These are phyloP conservation scores for Pelodytes ibericus DNA, from an alignment of 2,797 vertebrate genomes.

Conservation along the genomic window DNA sequence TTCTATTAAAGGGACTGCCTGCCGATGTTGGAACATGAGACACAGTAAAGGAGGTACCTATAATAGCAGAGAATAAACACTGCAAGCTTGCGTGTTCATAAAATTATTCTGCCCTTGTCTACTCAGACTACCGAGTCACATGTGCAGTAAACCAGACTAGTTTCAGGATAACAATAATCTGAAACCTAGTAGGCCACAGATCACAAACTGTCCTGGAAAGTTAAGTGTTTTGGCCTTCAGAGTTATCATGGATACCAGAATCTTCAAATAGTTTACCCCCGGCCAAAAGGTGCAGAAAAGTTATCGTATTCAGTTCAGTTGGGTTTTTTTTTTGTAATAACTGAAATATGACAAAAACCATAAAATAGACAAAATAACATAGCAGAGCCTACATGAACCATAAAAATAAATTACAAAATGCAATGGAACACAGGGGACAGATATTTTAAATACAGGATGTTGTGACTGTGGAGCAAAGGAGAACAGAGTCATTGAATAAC, in stretches of 20 bases:
- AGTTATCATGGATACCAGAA: too few relatives aligned
- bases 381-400: background rate
- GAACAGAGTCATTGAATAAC: slow-evolving; percentile 32
- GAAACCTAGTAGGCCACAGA: background rate
- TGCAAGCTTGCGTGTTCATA: too few relatives aligned
- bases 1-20: too few relatives aligned
- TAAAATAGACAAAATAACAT: background rate
- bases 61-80: too few relatives aligned
- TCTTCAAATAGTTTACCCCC: background rate
- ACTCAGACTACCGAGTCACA: too few relatives aligned
- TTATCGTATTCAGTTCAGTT: background rate
- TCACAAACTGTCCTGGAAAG: too few relatives aligned
- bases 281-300: background rate
- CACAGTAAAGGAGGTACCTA: too few relatives aligned
- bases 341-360: background rate
- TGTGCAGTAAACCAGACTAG: too few relatives aligned
- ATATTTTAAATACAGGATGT: slow-evolving; percentile 41
- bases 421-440: slow-evolving; percentile 8
- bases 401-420: slow-evolving; percentile 30
- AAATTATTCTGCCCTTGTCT: too few relatives aligned
- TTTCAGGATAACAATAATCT: too few relatives aligned
- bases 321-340: background rate
- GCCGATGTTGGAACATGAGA: too few relatives aligned
- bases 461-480: slow-evolving; percentile 22
- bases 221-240: too few relatives aligned